Evolutionary conservation across 2,888 invertebrate genomes (phyloP).

Genomic region (Oscheius sp.): DNA sequence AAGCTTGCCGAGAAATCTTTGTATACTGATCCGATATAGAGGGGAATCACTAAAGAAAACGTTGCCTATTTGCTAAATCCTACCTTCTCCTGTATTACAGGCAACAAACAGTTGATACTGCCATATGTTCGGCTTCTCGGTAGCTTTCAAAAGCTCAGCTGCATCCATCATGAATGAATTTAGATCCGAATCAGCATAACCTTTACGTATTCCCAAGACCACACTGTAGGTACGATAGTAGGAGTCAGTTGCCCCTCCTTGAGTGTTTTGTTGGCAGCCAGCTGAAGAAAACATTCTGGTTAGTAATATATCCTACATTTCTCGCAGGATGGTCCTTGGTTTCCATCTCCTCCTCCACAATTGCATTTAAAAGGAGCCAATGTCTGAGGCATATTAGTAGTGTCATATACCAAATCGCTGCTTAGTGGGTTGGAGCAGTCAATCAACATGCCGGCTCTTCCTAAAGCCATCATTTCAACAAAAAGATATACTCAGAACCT

Average conservation of each 20-base stretch:
- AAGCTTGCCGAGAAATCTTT: background rate
- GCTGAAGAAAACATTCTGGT: background rate
- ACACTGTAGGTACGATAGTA: background rate
- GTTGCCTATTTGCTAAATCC: background rate
- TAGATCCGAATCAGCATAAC: background rate
- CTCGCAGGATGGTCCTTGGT: constrained; percentile 3
- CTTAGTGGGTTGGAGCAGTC: constrained; percentile 9
- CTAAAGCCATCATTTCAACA: background rate
- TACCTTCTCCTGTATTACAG: background rate
- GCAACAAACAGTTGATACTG: constrained; percentile 1
- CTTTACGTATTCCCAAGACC: background rate
- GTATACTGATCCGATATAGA: background rate
- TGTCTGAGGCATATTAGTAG: background rate
- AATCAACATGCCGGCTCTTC: background rate
- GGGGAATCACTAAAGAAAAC: background rate
- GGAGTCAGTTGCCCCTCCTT: constrained; percentile 8
- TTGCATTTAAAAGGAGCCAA: constrained; percentile 7
- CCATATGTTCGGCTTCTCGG: background rate
- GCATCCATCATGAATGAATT: background rate
- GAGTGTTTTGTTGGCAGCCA: background rate
- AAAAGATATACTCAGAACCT: background rate
- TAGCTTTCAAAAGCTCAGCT: background rate
- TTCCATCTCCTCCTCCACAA: background rate
- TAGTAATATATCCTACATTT: background rate
- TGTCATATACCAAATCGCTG: constrained; percentile 7